Conservation (phyloP, 2,888 invertebrate genomes). For the Nycteola revayana region DNA sequence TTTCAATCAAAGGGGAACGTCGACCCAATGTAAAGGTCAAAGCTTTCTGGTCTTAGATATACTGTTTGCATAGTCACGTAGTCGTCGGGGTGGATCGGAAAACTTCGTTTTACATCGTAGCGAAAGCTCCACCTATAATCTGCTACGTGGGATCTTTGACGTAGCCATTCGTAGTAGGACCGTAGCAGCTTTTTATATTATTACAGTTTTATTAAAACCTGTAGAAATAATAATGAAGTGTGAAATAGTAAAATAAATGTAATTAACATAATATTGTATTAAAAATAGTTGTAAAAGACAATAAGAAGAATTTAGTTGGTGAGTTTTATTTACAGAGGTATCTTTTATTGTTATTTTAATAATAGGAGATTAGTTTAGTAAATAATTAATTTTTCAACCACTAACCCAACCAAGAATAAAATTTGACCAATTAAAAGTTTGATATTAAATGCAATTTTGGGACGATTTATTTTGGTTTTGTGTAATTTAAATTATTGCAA, state of each 20-base stretch:
- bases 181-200: slow-evolving; percentile 13
- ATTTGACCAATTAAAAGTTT: no score
- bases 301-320: neutral
- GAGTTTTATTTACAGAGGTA: no score
- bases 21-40: slow-evolving; percentile 31
- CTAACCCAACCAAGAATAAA: no score
- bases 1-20: neutral
- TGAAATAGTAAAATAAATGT: no score
- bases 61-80: slow-evolving; percentile 17
- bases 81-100: slow-evolving; percentile 54
- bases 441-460: no score
- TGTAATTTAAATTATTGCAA: no score
- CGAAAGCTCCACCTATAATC: slow-evolving; percentile 60
- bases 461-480: no score
- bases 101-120: slow-evolving; percentile 49
- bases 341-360: no score
- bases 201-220: slow-evolving; percentile 1
- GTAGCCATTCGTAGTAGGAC: slow-evolving; percentile 34
- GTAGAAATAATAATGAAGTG: neutral
- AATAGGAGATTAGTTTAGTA: no score
- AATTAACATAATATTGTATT: neutral
- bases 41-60: slow-evolving; percentile 33
- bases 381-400: no score
- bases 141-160: slow-evolving; percentile 38
- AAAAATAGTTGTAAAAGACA: neutral